Base-by-base conservation (phyloP, 2,888 invertebrate species). In the Griposia aprilina region DNA sequence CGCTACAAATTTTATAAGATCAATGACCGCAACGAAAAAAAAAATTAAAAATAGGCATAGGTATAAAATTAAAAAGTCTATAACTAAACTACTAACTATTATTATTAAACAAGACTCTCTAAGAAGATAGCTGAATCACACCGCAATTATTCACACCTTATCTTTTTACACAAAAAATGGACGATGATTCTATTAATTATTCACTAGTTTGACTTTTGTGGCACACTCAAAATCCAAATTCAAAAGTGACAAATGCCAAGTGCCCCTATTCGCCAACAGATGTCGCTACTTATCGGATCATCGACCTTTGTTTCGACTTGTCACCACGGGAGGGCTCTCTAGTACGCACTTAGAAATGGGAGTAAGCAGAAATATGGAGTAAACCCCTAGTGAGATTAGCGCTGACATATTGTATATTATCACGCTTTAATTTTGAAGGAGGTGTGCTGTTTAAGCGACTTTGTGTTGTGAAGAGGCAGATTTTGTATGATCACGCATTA, bases 241-340 rank as follows among this genome's bases (percentile, higher is more conserved):
- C 0, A 45, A 48, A 66, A 50, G 4, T 26, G 41, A 67, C 13
- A 60, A n/a, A 26, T 30, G 26, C 23, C 15, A 74, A 75, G 67
- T 85, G 13, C 55, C 65, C 59, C 91, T 87, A 90, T 87, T 88
- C 88, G 55, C 1, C 85, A 84, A 84, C 79, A 92, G 92, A 92
- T 92, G 92, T 88, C 92, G 82, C 86, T 80, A 87, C 72, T 81
- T 52, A 26, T 71, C 11, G 10, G 76, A 59, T 66, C 75, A 71
- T 60, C 52, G 65, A 76, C 66, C 74, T 60, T 57, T 80, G 82
- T 81, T 87, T 80, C 71, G 73, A 57, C 82, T 59, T n/a, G 57
- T 83, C 83, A 26, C 83, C 88, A 80, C 90, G 63, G 88, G 90
- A 88, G 90, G 90, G 87, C 89, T 45, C 89, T 83, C 36, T 15